These are phyloP conservation scores for Eulemur coronatus DNA, from an alignment of 2,797 vertebrate genomes.

Conservation along the genomic window DNA sequence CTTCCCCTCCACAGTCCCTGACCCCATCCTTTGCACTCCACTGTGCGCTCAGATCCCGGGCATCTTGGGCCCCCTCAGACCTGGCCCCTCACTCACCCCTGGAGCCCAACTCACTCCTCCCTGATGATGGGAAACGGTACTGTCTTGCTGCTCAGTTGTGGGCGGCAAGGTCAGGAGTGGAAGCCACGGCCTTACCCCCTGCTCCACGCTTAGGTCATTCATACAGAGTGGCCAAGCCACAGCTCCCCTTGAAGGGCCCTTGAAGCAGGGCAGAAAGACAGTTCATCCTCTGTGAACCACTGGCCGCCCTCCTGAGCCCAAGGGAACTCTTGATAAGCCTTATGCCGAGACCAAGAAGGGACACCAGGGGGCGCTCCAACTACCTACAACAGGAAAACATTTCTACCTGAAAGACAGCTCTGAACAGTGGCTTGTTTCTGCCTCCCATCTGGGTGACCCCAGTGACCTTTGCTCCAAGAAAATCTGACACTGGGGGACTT, in stretches of 20 bases:
- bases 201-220: background rate
- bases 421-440: background rate
- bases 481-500: background rate
- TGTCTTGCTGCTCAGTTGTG: background rate
- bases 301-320: background rate
- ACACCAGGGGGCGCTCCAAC: constrained; percentile 8
- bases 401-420: background rate
- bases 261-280: background rate
- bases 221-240: background rate
- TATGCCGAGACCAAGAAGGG: background rate
- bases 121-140: background rate
- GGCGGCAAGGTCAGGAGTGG: background rate
- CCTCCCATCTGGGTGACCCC: background rate
- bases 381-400: background rate
- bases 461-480: background rate
- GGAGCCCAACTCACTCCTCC: background rate
- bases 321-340: background rate
- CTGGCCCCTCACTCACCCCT: too few species aligned
- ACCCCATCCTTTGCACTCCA: background rate
- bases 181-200: background rate
- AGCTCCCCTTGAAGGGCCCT: background rate
- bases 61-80: background rate
- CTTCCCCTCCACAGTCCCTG: too few species aligned
- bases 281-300: background rate
- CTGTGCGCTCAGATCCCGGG: background rate